Evolutionary conservation across 2,888 invertebrate species (phyloP).

Genomic region (Limnephilus marmoratus): DNA sequence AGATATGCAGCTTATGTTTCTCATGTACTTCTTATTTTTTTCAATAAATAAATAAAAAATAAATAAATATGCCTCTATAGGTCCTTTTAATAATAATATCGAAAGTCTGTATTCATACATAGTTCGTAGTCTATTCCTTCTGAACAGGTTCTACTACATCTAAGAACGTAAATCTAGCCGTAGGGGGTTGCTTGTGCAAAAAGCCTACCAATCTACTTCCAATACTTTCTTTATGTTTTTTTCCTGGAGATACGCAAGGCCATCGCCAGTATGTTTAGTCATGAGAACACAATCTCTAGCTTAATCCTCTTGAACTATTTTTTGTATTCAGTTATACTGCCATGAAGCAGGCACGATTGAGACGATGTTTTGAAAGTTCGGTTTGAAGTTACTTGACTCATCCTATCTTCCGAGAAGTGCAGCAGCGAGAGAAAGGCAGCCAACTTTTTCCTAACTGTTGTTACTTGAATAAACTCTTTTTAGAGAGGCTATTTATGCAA

Average conservation of each 20-base stretch:
- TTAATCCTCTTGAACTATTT: no score
- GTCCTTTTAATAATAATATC: not conserved
- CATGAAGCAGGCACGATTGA: not conserved
- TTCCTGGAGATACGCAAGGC: not conserved
- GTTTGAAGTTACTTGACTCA: not conserved
- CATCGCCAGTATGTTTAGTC: not conserved
- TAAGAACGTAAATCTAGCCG: not conserved
- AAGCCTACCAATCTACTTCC: not conserved
- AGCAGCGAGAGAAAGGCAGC: constrained; percentile 8
- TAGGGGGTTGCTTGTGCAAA: not conserved
- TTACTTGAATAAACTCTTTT: not conserved
- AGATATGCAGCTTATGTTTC: no score
- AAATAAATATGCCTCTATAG: not conserved
- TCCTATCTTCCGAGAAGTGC: not conserved
- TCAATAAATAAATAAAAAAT: no score
- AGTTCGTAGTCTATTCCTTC: not conserved
- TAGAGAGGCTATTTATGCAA: constrained; percentile 11
- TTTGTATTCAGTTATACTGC: not conserved
- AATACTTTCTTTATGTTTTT: not conserved
- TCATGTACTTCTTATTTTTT: no score
- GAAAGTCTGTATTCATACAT: no score
- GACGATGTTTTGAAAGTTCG: not conserved
- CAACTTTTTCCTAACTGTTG: constrained; percentile 12
- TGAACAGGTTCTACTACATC: not conserved
- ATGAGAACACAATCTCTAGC: not conserved